A percentile compares a stretch with the other conserved stretches of the same genome.
These are phyloP conservation scores for Machaerirhynchus nigripectus DNA, from an alignment of 2,113 vertebrate species.

Conservation along the genomic window DNA sequence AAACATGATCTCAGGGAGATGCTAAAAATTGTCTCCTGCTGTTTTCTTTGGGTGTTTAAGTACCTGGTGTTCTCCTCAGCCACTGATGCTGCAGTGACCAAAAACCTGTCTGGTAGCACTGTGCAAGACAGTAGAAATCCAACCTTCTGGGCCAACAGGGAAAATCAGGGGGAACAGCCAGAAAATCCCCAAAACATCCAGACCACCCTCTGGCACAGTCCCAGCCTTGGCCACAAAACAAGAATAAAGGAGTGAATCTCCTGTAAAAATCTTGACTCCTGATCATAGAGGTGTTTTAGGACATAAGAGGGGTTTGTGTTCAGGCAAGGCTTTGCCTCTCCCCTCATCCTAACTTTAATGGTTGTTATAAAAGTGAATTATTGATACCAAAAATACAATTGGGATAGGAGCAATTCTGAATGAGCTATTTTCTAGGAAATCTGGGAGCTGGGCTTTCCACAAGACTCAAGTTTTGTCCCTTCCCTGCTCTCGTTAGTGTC, in stretches of 20 bases:
- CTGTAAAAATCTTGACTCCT: not conserved
- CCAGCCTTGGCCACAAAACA: not conserved
- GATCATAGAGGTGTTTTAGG: not conserved
- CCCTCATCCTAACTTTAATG: not conserved
- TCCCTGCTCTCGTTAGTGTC: rapidly evolving
- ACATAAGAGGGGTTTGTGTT: not conserved
- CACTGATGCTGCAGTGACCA: not conserved
- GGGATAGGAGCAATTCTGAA: not conserved
- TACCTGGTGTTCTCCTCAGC: not conserved
- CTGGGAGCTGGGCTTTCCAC: not conserved
- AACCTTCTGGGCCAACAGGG: not conserved
- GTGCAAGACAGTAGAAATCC: not conserved
- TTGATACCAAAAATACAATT: not conserved
- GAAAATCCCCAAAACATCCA: not conserved
- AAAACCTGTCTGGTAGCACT: not conserved
- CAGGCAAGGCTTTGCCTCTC: not conserved
- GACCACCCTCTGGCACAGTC: too few species aligned
- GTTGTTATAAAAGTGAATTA: not conserved
- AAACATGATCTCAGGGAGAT: not conserved
- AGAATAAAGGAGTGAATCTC: not conserved
- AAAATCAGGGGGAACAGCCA: not conserved
- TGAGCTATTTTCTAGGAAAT: not conserved
- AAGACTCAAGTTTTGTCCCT: not conserved
- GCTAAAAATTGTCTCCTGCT: not conserved
- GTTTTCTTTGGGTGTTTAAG: not conserved